Evolutionary conservation across 2,797 vertebrate genomes (phyloP).

Genomic region (Tarsius wallacei): DNA sequence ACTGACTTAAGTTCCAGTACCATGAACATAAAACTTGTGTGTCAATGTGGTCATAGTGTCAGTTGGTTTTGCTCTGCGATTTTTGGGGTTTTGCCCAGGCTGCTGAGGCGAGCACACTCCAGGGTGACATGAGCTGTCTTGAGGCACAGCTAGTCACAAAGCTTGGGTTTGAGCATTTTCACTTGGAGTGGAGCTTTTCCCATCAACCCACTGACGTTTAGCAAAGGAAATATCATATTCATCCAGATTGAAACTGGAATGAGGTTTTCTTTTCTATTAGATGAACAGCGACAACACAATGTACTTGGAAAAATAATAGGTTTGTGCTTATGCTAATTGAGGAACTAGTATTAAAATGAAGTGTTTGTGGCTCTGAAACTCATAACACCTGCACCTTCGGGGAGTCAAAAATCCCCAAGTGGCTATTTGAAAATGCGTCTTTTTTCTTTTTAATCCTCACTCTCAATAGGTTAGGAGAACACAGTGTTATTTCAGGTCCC

Average conservation of each 20-base stretch:
- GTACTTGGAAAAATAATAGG: slow-evolving; percentile 77
- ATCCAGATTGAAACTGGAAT: slow-evolving; percentile 74
- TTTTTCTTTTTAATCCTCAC: slow-evolving; percentile 41
- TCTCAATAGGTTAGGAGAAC: slow-evolving; percentile 19
- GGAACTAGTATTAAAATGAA: slow-evolving; percentile 80
- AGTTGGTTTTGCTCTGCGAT: slow-evolving; percentile 31
- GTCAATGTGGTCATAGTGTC: not conserved
- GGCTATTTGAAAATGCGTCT: slow-evolving; percentile 62
- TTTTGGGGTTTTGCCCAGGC: slow-evolving; percentile 72
- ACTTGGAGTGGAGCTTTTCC: slow-evolving; percentile 63
- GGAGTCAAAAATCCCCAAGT: slow-evolving; percentile 44
- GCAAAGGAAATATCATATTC: slow-evolving; percentile 78
- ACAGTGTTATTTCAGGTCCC: not conserved
- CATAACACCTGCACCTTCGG: slow-evolving; percentile 43
- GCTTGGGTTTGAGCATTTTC: slow-evolving; percentile 66
- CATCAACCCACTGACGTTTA: slow-evolving; percentile 67
- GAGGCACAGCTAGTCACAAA: slow-evolving; percentile 69
- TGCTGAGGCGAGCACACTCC: slow-evolving; percentile 39
- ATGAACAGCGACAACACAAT: slow-evolving; percentile 70
- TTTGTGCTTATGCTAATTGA: slow-evolving; percentile 75
- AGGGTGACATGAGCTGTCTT: slow-evolving; percentile 61
- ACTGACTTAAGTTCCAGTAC: slow-evolving; percentile 4
- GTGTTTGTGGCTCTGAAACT: slow-evolving; percentile 39
- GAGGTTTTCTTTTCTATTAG: slow-evolving; percentile 81
- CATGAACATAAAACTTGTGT: not conserved